Conservation (phyloP, 2,888 invertebrate species). For the Augiades crinisus region DNA sequence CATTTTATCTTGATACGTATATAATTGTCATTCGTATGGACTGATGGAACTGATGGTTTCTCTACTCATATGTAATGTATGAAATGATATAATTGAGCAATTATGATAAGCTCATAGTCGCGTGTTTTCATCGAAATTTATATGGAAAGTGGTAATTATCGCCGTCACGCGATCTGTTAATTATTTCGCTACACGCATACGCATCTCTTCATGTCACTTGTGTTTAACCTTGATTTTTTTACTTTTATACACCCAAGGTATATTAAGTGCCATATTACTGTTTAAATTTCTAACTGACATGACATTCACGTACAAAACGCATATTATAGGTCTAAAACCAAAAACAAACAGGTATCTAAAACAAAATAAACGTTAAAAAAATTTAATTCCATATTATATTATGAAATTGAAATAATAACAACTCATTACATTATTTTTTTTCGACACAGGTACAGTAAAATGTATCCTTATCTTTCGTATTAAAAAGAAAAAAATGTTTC, state of each 20-base stretch:
- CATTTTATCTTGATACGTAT: slow-evolving; percentile 23
- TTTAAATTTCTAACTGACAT: neutral
- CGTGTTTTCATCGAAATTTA: slow-evolving; percentile 51
- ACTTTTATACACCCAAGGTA: neutral
- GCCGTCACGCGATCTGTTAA: slow-evolving; percentile 66
- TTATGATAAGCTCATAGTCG: slow-evolving; percentile 55
- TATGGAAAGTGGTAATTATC: slow-evolving; percentile 61
- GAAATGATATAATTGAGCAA: slow-evolving; percentile 58
- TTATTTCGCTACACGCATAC: slow-evolving; percentile 44
- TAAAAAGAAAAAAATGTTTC: too few relatives aligned
- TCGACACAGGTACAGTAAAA: too few relatives aligned
- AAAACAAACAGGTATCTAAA: too few relatives aligned
- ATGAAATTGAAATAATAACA: too few relatives aligned
- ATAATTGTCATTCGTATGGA: neutral
- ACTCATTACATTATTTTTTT: too few relatives aligned
- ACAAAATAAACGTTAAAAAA: too few relatives aligned
- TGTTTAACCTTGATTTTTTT: slow-evolving; percentile 23
- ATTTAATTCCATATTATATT: too few relatives aligned
- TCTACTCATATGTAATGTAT: slow-evolving; percentile 17
- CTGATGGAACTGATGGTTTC: slow-evolving; percentile 6
- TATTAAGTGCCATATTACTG: neutral
- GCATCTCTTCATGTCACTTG: slow-evolving; percentile 21
- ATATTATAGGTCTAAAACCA: too few relatives aligned
- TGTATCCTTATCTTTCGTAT: too few relatives aligned
- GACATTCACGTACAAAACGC: too few relatives aligned